phyloP scores from a whole-genome alignment of 1,140 invertebrate genomes.

The Dendroctonus valens region DNA sequence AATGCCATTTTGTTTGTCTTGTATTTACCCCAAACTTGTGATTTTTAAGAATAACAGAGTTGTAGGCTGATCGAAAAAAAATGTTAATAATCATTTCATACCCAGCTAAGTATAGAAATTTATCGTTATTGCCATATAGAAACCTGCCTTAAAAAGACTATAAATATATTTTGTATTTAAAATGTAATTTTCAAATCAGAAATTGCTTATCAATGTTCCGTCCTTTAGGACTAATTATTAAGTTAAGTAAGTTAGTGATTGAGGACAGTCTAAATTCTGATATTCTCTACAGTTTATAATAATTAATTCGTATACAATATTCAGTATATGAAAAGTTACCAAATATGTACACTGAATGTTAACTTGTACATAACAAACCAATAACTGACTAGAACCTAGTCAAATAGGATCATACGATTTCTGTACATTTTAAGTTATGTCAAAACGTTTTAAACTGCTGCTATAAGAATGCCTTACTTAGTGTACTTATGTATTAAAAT shows the following conservation, averaged over 20 bases:
- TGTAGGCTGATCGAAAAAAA: background rate
- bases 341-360: conserved; percentile 49
- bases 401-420: conserved; percentile 32
- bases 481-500: conserved; percentile 43
- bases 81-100: too few relatives aligned
- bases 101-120: too few relatives aligned
- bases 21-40: conserved; percentile 42
- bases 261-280: too few relatives aligned
- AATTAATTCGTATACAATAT: conserved; percentile 39
- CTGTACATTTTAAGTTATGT: conserved; percentile 30
- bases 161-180: too few relatives aligned
- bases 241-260: too few relatives aligned
- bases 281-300: background rate
- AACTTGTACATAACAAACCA: conserved; percentile 45
- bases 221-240: too few relatives aligned
- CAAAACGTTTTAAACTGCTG: conserved; percentile 23
- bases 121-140: background rate
- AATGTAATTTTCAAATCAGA: too few relatives aligned
- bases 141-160: background rate
- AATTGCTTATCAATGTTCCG: too few relatives aligned
- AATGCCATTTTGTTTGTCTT: conserved; percentile 29
- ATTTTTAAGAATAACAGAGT: conserved; percentile 37
- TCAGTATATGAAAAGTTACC: conserved; percentile 48
- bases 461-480: conserved; percentile 40
- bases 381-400: conserved; percentile 49